Evolutionary conservation across 2,888 invertebrate species (phyloP), one percentile per base, ranked within the genome.

Genomic region (Sphaerophoria rueppellii): DNA sequence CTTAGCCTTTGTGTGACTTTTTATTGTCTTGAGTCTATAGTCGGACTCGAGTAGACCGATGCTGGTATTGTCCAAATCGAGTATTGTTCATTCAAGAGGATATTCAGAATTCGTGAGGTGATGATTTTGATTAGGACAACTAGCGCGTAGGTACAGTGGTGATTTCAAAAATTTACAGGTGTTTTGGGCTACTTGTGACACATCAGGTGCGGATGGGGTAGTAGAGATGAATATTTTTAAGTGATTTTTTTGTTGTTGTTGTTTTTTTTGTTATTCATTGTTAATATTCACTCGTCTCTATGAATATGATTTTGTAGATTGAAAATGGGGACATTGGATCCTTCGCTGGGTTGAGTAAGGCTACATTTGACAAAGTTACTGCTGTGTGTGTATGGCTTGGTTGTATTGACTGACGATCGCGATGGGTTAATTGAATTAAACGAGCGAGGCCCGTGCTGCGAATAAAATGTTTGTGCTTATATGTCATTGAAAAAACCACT

Each of bases 71-170:
- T 63, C 40, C 67, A 50, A 61, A 65, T 60, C 67, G 75, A 76
- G 72, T 69, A 70, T 48, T 58, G 76, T 72, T 69, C 76, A 52
- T 54, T 58, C 67, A 60, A 83, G 75, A 61, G 75, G 85, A 80
- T 80, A 80, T 80, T 80, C 70, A 69, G 69, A 80, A 77, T 85
- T 85, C 85, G 85, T 85, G 85, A 85, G 85, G 85, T 80, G 85
- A 85, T 85, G 85, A 85, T 85, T 85, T 76, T 80, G 85, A 85
- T 85, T 85, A 85, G 85, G 85, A 85, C 80, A 72, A 75, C 46
- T 35, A 57, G 48, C 52, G 34, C 57, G 46, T 32, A 48, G 71
- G 60, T 60, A 32, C 48, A 61, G 46, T 50, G 50, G 61, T 61
- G 70, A 71, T 57, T 71, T 63, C 57, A 43, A 35, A 43, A 34